Evolutionary conservation across 1,140 invertebrate genomes (phyloP), one percentile per base, ranked within the genome.

Genomic region (Homarus americanus): DNA sequence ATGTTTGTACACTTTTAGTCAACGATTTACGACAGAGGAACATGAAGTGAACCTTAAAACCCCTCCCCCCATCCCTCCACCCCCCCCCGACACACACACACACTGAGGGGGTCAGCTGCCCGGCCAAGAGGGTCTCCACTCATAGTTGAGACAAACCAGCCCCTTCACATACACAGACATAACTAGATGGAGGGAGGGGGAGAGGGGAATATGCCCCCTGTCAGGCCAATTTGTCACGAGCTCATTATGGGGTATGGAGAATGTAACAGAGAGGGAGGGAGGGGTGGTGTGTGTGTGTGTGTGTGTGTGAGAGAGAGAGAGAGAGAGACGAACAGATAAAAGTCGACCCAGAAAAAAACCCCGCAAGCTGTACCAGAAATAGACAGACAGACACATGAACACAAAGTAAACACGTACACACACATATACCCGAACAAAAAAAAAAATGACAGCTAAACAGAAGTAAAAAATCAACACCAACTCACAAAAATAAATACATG

Each of bases 211-310:
- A 63, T 80, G 32, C 79, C 41, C 79, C 58, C 41, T 82, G 79
- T 82, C 79, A 36, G 28, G 44, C 63, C 79, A 82, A 82, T 63
- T 82, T 63, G 79, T 82, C 79, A 82, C 49, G 32, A 82, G 79
- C 49, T 82, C 38, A 82, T 82, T 82, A 82, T 34, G 10, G 79
- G 78, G 32, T 44, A 20, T 44, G 38, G 76, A 79, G 28, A 80
- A n/a, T n/a, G 58, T 63, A 53, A 63, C 79, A 63, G 79, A 24
- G 17, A 36, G n/a, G 49, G 24, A 49, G 49, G 53, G 36, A 24
- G 17, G 53, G 41, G 32, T 34, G 49, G 15, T 36, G 12, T 69
- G 63, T 69, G 28, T 28, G 24, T 69, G 24, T 63, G 49, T 82
- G n/a, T 63, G 36, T 63, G 38, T 36, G 79, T 20, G 49, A 34